phyloP scores from a whole-genome alignment of 2,888 invertebrate genomes.

The Lithophane ornitopus region DNA sequence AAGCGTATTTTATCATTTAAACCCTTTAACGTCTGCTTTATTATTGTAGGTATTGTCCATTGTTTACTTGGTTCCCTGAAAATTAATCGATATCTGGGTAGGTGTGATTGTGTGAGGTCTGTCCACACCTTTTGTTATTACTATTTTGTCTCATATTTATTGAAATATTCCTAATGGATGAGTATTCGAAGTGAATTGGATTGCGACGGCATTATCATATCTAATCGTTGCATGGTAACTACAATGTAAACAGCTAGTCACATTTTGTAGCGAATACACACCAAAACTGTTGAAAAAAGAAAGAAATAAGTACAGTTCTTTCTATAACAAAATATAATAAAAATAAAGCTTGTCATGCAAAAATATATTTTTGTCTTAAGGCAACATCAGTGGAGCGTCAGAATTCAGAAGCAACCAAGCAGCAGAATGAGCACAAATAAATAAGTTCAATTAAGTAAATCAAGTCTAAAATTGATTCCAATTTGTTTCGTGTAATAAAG shows the following conservation, averaged over 20 bases:
- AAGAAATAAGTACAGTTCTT: constrained; percentile 1
- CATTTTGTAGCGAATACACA: constrained; percentile 14
- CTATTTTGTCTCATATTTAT: constrained; percentile 32
- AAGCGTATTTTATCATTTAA: constrained; percentile 13
- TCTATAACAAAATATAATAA: not conserved
- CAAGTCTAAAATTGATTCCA: constrained; percentile 31
- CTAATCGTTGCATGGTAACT: constrained; percentile 21
- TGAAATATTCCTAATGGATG: constrained; percentile 27
- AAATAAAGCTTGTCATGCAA: constrained; percentile 14
- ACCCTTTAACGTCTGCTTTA: not conserved
- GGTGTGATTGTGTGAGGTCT: not conserved
- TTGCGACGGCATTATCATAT: constrained; percentile 15
- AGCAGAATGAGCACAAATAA: constrained; percentile 30
- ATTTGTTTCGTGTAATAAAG: constrained; percentile 46
- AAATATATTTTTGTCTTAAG: not conserved
- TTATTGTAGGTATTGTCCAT: not conserved
- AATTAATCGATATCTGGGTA: constrained; percentile 12
- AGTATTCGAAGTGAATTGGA: constrained; percentile 43
- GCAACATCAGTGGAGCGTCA: not conserved
- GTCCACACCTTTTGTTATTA: constrained; percentile 14
- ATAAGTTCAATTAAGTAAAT: constrained; percentile 47
- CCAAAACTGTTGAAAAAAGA: constrained; percentile 13
- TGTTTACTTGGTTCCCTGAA: not conserved
- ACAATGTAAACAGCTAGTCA: constrained; percentile 27
- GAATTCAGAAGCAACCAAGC: constrained; percentile 16